Base-by-base conservation (phyloP, 2,888 invertebrate genomes). In the Stegana nigrithorax region DNA sequence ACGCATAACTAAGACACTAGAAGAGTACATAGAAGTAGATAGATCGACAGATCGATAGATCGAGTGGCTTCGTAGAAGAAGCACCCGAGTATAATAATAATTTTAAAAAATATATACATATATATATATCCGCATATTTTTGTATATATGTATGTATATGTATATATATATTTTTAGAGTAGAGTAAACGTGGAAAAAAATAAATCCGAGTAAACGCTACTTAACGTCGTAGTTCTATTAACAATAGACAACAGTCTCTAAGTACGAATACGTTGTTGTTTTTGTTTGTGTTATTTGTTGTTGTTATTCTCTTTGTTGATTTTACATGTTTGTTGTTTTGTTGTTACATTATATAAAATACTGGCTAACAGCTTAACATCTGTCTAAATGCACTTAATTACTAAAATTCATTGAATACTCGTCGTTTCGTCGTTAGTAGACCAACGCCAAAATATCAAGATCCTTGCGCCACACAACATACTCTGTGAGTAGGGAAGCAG, bases 181-280 rank as follows among this genome's bases (percentile, higher is more conserved):
- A 51, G 27, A 14, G 4, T 6, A 12, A 5, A 6, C 5, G 12
- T 14, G 6, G 44, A 17, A 12, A 70, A 75, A 75, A 75, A 75
- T 78, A 75, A 78, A 76, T 78, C 75, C 75, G 76, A 75, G 71
- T 78, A 75, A 7, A 76, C 78, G 74, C 76, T 75, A 78, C 78
- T 75, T 75, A 78, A 76, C 70, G 60, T 73, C 72, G 74, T 76
- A 74, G 70, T 76, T 71, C 77, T 75, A 75, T 75, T 78, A 75
- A 75, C 78, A 68, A 75, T 75, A 75, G 78, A 80, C 76, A 78
- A 78, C 77, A 78, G 77, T 78, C 77, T 80, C 77, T 78, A 80
- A 77, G 71, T 77, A 77, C 77, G 78, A 77, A 78, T 79, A 78
- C 77, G 74, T 80, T 78, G 76, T 79, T 78, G 67, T n/a, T 68